These are phyloP conservation scores for Dermatemys mawii DNA, from an alignment of 2,113 vertebrate species.

Conservation along the genomic window DNA sequence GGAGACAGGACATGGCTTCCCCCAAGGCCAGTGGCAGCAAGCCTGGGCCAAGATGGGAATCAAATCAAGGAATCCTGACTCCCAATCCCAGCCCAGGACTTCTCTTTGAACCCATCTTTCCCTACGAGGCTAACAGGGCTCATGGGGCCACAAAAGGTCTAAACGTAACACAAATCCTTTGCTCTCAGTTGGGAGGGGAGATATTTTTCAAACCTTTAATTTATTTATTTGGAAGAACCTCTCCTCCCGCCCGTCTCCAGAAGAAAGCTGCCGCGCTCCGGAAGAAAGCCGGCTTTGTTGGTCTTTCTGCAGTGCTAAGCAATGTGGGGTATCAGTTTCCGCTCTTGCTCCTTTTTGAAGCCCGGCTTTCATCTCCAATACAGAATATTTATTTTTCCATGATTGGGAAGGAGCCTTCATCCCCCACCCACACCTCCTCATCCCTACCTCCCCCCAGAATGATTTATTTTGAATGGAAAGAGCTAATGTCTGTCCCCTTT, in stretches of 20 bases:
- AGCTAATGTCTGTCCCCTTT: slow-evolving; percentile 43
- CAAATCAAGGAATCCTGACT: background rate
- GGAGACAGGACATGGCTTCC: rapidly evolving
- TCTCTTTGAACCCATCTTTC: background rate
- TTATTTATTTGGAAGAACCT: slow-evolving; percentile 68
- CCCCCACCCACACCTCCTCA: background rate
- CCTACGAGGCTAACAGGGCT: background rate
- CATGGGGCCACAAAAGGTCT: background rate
- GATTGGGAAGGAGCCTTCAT: slow-evolving; percentile 47
- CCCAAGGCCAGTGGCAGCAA: background rate
- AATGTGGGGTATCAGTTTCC: slow-evolving; percentile 78
- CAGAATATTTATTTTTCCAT: slow-evolving; percentile 72
- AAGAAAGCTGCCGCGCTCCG: slow-evolving; percentile 73
- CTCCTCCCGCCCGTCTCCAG: slow-evolving; percentile 70
- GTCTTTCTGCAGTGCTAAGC: slow-evolving; percentile 77
- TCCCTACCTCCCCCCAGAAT: too few species aligned
- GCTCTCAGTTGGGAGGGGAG: background rate
- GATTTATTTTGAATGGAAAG: slow-evolving; percentile 75
- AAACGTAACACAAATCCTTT: background rate
- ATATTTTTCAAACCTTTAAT: slow-evolving; percentile 17
- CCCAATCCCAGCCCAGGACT: background rate
- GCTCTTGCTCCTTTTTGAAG: slow-evolving; percentile 77
- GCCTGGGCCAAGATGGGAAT: background rate
- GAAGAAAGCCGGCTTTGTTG: slow-evolving; percentile 81
- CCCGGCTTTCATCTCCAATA: slow-evolving; percentile 77